phyloP scores from a whole-genome alignment of 2,888 invertebrate species.

The Caenorhabditis angaria region DNA sequence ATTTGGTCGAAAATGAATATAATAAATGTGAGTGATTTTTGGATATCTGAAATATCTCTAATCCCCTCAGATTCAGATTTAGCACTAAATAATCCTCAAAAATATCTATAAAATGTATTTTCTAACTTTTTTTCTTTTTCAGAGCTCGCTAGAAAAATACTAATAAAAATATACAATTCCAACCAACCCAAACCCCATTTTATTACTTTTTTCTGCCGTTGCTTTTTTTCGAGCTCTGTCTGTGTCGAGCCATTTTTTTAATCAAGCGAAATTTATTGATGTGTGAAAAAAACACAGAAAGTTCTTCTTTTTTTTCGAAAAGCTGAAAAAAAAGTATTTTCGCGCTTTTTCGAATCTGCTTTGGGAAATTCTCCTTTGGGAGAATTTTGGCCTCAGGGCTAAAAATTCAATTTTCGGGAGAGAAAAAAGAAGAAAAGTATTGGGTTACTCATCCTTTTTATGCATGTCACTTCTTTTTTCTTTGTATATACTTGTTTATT shows the following conservation, averaged over 20 bases:
- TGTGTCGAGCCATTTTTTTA: too few species aligned
- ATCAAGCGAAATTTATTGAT: neutral
- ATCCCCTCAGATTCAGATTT: too few species aligned
- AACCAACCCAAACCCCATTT: neutral
- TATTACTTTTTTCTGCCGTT: neutral
- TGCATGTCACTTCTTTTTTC: conserved; percentile 1
- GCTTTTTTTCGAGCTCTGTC: neutral
- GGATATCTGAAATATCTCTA: too few species aligned
- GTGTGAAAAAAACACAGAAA: neutral
- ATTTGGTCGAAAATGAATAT: too few species aligned
- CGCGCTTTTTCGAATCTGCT: neutral
- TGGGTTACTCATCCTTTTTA: neutral
- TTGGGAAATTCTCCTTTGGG: neutral
- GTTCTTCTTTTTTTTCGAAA: neutral
- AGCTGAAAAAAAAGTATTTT: too few species aligned
- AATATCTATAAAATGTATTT: too few species aligned
- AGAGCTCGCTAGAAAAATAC: neutral
- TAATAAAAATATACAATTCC: neutral
- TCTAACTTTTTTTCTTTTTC: neutral
- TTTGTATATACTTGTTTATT: neutral
- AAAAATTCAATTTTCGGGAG: conserved; percentile 4
- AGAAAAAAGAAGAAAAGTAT: too few species aligned
- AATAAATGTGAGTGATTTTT: too few species aligned
- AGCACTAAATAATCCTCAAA: too few species aligned
- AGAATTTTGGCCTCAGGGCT: neutral